Evolutionary conservation across 2,113 vertebrate species (phyloP), one percentile per base, ranked within the genome.

Genomic region (Labeo rohita): DNA sequence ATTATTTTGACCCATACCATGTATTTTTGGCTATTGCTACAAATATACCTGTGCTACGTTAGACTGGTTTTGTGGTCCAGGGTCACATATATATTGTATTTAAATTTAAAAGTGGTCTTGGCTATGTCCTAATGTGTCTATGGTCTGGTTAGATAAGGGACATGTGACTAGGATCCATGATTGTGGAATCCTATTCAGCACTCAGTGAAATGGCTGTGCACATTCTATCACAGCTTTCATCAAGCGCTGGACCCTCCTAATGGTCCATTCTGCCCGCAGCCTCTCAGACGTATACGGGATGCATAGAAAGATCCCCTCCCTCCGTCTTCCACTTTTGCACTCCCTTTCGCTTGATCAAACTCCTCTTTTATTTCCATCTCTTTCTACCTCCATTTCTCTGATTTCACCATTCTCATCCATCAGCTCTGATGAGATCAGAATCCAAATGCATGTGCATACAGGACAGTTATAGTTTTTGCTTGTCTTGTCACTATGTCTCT

Each of bases 331-430:
- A 59, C 68, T 75, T 39, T 13, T 49, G 61, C 49, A 34, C 66
- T 54, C 76, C 1, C 18, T 54, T 78, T 85, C 47, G 47, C 34
- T 86, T 85, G 65, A 83, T 77, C 80, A 68, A 76, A 65, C 65
- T 15, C 72, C 49, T 50, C 74, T 59, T 63, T 39, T 66, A 39
- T 83, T 74, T 9, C 12, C 66, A 80, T 54, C 47, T 84, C 75
- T 83, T 12, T 72, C 74, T 45, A n/a, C 18, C 43, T 16, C 45
- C n/a, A 43, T 84, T 74, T 73, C 59, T 74, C 61, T 75, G 72
- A 72, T 77, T 84, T 76, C 52, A 80, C 75, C 82, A 75, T 84
- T 75, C 59, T 66, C 45, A 88, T 89, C 84, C 77, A 82, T 89
- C 86, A 81, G n/a, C 74, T 21, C 59, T 76, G 75, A 86, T 84